These are phyloP conservation scores for Drosophila watanabei DNA, from an alignment of 1,140 invertebrate species.

Conservation along the genomic window DNA sequence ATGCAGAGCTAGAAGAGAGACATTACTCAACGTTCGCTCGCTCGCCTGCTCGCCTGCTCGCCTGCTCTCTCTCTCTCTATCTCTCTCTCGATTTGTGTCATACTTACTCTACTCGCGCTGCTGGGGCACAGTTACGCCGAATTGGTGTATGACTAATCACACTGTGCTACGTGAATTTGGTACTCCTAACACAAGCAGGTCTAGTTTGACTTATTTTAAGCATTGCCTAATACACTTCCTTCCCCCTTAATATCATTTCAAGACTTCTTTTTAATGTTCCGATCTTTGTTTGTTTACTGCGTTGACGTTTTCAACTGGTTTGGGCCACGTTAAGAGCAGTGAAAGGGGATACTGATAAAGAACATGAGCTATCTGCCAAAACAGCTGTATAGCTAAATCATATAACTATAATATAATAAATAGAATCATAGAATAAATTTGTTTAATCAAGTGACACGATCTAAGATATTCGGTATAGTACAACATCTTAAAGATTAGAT, in stretches of 20 bases:
- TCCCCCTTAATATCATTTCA: neutral
- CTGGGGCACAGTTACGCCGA: constrained; percentile 22
- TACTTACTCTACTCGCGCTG: constrained; percentile 12
- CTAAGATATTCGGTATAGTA: neutral
- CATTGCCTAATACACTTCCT: neutral
- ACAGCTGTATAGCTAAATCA: constrained; percentile 1
- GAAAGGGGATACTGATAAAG: constrained; percentile 1
- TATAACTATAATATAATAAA: neutral
- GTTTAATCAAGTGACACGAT: neutral
- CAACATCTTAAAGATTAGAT: constrained; percentile 1
- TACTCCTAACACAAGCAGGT: neutral
- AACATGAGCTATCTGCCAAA: neutral
- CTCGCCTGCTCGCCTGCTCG: neutral
- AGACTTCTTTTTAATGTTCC: neutral
- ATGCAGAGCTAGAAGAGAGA: constrained; percentile 21
- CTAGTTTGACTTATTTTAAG: constrained; percentile 7
- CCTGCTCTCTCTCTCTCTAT: neutral
- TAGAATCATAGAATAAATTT: neutral
- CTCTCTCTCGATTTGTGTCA: constrained; percentile 16
- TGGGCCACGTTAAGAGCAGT: neutral
- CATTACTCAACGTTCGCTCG: constrained; percentile 4
- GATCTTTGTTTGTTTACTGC: neutral
- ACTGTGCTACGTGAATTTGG: constrained; percentile 17
- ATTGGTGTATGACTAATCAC: constrained; percentile 22
- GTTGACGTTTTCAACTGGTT: constrained; percentile 4